A percentile compares a stretch with the other conserved stretches of the same genome.
phyloP scores from a whole-genome alignment of 1,140 invertebrate species.

The Dinothrombium tinctorium region DNA sequence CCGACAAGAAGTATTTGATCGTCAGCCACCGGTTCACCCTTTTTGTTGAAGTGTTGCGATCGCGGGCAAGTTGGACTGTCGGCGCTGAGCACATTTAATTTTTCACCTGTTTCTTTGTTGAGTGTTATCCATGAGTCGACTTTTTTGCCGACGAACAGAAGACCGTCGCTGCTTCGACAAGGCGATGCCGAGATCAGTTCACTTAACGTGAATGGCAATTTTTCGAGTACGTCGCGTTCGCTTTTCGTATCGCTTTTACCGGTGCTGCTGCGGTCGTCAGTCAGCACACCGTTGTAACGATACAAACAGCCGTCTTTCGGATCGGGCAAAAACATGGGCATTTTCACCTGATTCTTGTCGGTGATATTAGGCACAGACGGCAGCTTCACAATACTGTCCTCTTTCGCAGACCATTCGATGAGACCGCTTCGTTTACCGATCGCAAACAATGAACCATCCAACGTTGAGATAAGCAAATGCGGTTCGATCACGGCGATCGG shows the following conservation, averaged over 20 bases:
- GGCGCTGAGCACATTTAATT: slow-evolving; percentile 28
- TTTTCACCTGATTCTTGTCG: background rate
- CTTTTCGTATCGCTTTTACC: background rate
- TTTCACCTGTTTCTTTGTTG: slow-evolving; percentile 63
- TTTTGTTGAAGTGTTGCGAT: background rate
- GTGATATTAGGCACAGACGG: slow-evolving; percentile 14
- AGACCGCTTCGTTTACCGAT: slow-evolving; percentile 54
- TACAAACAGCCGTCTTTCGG: slow-evolving; percentile 89
- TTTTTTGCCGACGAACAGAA: slow-evolving; percentile 81
- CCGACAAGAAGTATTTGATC: slow-evolving; percentile 10
- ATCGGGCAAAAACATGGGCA: slow-evolving; percentile 69
- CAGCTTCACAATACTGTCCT: slow-evolving; percentile 30
- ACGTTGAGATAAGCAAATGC: slow-evolving; percentile 54
- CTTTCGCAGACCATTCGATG: slow-evolving; percentile 65
- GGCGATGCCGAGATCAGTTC: slow-evolving; percentile 83
- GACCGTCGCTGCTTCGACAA: slow-evolving; percentile 75
- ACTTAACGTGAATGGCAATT: slow-evolving; percentile 91
- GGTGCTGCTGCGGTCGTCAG: background rate
- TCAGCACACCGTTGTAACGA: slow-evolving; percentile 40
- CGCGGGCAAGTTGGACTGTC: slow-evolving; percentile 11
- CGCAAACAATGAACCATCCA: slow-evolving; percentile 67
- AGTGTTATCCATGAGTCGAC: slow-evolving; percentile 84
- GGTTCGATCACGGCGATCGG: no score
- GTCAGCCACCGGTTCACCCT: background rate
- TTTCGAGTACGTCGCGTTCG: slow-evolving; percentile 44